These are phyloP conservation scores for Choloepus didactylus DNA, from an alignment of 2,797 vertebrate genomes.

Conservation along the genomic window DNA sequence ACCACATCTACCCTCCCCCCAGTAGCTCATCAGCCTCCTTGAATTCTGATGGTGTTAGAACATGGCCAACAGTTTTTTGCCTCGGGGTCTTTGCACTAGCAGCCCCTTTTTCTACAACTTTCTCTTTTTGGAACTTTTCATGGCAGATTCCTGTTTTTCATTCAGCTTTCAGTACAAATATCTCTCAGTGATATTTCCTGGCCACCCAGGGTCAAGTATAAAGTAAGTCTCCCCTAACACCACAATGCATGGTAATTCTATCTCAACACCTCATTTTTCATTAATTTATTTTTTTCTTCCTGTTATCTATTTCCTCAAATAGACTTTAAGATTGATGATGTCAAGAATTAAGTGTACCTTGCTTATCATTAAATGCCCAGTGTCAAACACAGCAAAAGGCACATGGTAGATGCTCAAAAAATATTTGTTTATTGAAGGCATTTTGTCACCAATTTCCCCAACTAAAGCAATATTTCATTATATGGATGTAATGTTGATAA, in stretches of 20 bases:
- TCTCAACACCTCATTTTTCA: neutral
- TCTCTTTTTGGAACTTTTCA: neutral
- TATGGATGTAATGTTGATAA: slow-evolving; percentile 38
- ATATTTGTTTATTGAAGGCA: neutral
- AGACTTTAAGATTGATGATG: slow-evolving; percentile 2
- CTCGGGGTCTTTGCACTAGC: neutral
- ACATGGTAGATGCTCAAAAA: neutral
- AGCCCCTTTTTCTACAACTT: neutral
- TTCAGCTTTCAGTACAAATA: neutral
- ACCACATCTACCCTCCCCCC: neutral
- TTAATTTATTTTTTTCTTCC: neutral
- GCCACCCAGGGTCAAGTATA: neutral
- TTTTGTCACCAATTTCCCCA: neutral
- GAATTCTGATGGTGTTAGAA: neutral
- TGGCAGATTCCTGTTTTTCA: neutral
- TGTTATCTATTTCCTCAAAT: neutral
- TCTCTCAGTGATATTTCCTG: neutral
- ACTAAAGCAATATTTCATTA: neutral
- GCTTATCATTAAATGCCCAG: neutral
- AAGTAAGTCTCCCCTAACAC: neutral
- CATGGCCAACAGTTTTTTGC: neutral
- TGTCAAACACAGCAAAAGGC: neutral
- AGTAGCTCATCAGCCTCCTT: neutral
- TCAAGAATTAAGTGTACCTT: neutral
- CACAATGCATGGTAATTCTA: neutral